A percentile compares a stretch with the other conserved stretches of the same genome.
Conservation (phyloP, 2,113 vertebrate genomes). For the Puffinus mauretanicus region DNA sequence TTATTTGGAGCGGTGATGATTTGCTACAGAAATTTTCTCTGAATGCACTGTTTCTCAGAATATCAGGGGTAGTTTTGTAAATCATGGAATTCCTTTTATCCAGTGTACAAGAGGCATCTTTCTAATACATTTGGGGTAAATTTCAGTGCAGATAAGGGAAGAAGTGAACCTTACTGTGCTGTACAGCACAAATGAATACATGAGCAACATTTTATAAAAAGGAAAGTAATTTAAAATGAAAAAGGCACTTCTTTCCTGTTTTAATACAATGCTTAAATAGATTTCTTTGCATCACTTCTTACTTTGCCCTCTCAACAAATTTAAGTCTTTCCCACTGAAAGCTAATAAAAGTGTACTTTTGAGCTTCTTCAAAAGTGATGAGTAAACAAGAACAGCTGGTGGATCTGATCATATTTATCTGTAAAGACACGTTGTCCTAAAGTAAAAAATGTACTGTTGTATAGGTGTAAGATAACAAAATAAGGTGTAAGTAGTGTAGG, state of each 20-base stretch:
- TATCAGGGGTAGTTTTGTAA: neutral
- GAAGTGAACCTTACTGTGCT: neutral
- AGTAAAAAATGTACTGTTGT: neutral
- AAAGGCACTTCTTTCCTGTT: neutral
- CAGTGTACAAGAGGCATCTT: neutral
- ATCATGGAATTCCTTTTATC: neutral
- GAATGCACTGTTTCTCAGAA: neutral
- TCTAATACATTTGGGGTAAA: neutral
- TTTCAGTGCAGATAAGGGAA: neutral
- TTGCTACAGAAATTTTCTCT: neutral
- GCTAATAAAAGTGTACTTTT: neutral
- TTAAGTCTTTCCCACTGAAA: neutral
- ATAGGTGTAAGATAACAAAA: neutral
- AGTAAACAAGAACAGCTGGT: neutral
- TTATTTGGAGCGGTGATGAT: neutral
- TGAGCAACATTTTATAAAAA: neutral
- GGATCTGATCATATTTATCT: neutral
- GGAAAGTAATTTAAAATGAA: neutral
- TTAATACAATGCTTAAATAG: neutral
- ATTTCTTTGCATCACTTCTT: neutral
- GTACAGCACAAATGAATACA: neutral
- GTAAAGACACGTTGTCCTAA: neutral
- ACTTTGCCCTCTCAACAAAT: neutral
- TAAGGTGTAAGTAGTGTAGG: neutral
- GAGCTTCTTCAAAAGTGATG: neutral